phyloP scores from a whole-genome alignment of 2,888 invertebrate genomes.

The Drosophila longiperda region DNA sequence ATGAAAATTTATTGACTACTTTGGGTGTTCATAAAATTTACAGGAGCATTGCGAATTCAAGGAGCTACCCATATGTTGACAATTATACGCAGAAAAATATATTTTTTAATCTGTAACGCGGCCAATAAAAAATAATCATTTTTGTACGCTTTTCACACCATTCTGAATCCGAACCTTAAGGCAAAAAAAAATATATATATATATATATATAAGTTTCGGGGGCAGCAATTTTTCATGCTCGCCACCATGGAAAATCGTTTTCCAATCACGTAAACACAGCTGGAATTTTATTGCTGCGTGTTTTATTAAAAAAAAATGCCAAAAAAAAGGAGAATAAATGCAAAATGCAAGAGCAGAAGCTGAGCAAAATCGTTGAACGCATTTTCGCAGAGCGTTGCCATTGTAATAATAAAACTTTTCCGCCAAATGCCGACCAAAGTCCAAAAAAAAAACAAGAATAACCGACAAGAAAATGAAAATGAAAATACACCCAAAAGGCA shows the following conservation, averaged over 20 bases:
- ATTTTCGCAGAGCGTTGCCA: slow-evolving; percentile 62
- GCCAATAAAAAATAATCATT: slow-evolving; percentile 62
- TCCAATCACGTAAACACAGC: slow-evolving; percentile 80
- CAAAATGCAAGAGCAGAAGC: slow-evolving; percentile 52
- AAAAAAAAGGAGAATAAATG: slow-evolving; percentile 36
- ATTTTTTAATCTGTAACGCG: slow-evolving; percentile 57
- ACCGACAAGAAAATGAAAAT: slow-evolving; percentile 56
- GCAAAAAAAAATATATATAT: slow-evolving; percentile 12
- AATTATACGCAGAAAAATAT: slow-evolving; percentile 49
- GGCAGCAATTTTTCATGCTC: slow-evolving; percentile 64
- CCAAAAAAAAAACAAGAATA: slow-evolving; percentile 21
- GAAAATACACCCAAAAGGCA: slow-evolving; percentile 50
- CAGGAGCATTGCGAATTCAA: slow-evolving; percentile 61
- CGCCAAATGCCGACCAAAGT: slow-evolving; percentile 38
- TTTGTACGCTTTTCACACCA: slow-evolving; percentile 55
- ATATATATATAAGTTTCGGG: slow-evolving; percentile 26
- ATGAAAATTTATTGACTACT: slow-evolving; percentile 75
- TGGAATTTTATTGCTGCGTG: slow-evolving; percentile 79
- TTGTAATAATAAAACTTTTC: slow-evolving; percentile 74
- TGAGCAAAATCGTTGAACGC: slow-evolving; percentile 70
- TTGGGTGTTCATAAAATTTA: slow-evolving; percentile 56
- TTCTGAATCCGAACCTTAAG: slow-evolving; percentile 17
- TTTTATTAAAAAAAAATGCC: slow-evolving; percentile 49
- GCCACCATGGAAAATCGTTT: slow-evolving; percentile 77
- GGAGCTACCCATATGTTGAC: slow-evolving; percentile 50